Percentiles rank a stretch among this genome's conserved stretches.
Conservation (phyloP, 2,113 vertebrate genomes). For the Ciconia boyciana region DNA sequence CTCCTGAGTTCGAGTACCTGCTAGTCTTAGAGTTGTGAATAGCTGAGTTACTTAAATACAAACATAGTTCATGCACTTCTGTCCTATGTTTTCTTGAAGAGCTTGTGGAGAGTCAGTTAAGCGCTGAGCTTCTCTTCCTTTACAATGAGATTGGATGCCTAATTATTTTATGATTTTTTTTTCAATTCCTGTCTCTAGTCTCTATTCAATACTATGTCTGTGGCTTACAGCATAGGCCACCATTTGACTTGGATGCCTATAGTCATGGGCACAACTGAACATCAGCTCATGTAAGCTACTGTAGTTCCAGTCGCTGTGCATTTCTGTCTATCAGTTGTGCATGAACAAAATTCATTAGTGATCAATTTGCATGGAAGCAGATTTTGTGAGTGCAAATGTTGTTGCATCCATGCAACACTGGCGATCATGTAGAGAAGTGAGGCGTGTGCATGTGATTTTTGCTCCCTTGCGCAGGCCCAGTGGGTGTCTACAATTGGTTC, state of each 20-base stretch:
- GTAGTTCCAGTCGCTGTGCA: neutral
- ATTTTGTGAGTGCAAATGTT: neutral
- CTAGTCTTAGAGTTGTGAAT: neutral
- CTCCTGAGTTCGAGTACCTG: neutral
- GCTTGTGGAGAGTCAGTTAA: neutral
- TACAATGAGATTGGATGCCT: neutral
- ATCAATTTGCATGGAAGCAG: neutral
- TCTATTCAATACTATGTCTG: neutral
- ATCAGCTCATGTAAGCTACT: neutral
- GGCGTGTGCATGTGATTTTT: fast-evolving
- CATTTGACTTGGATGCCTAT: neutral
- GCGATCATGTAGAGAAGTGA: fast-evolving
- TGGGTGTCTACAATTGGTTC: neutral
- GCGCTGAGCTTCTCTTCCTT: neutral
- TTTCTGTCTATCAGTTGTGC: neutral
- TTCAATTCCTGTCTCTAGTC: neutral
- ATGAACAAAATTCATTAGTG: neutral
- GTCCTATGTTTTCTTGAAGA: neutral
- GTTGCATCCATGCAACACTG: neutral
- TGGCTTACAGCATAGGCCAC: neutral
- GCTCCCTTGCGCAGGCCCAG: neutral
- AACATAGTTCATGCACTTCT: neutral
- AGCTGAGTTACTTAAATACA: neutral
- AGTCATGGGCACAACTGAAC: neutral
- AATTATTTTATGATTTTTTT: neutral